Percentiles rank a stretch among this genome's conserved stretches.
Conservation (phyloP, 2,797 vertebrate genomes). For the Psittacula echo region DNA sequence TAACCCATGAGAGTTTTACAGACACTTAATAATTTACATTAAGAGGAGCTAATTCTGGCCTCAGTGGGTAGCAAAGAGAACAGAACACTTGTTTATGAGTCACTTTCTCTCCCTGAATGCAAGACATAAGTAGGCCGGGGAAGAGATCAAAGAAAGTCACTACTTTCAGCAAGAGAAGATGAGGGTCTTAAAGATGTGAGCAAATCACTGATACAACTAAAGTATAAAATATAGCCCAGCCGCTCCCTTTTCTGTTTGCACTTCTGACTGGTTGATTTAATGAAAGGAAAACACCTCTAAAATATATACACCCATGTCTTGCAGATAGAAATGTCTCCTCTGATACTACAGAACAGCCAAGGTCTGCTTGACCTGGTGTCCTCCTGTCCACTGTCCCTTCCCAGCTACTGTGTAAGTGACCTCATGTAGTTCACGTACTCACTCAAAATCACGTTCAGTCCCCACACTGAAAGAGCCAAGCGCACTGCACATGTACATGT, state of each 20-base stretch:
- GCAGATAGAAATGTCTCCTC: not conserved
- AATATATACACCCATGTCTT: not conserved
- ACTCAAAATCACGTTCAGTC: fast-evolving
- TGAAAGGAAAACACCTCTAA: not conserved
- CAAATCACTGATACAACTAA: not conserved
- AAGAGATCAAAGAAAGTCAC: not conserved
- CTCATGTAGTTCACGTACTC: fast-evolving
- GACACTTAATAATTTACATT: not conserved
- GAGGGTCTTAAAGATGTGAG: not conserved
- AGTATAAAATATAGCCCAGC: not conserved
- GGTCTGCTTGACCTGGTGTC: not conserved
- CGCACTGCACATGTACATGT: fast-evolving
- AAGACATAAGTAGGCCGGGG: not conserved
- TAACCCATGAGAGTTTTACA: not conserved
- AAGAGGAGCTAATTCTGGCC: not conserved
- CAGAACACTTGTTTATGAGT: not conserved
- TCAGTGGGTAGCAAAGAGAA: not conserved
- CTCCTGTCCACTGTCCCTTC: not conserved
- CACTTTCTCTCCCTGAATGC: not conserved
- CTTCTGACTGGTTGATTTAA: not conserved
- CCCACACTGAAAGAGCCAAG: fast-evolving
- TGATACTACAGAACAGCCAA: not conserved
- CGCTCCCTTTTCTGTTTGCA: not conserved
- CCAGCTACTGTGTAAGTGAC: fast-evolving
- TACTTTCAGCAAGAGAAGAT: not conserved